Evolutionary conservation across 2,797 vertebrate species (phyloP).

Genomic region (Arvicola amphibius): DNA sequence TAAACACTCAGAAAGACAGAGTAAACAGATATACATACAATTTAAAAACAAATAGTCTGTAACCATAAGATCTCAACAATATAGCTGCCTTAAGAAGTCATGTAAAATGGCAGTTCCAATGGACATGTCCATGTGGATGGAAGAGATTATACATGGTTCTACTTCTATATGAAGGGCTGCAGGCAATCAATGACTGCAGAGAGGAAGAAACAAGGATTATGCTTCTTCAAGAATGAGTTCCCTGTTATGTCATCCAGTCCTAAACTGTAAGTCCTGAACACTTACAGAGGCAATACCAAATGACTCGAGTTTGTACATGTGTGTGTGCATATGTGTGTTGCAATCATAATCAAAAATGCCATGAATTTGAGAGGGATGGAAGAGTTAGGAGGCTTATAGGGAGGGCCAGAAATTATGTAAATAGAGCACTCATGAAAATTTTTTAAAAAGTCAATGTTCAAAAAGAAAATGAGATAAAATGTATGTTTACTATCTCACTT

Average conservation of each 20-base stretch:
- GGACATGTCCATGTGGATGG: not conserved
- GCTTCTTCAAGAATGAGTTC: not conserved
- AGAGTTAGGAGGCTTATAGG: not conserved
- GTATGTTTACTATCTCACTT: not conserved
- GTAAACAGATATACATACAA: not conserved
- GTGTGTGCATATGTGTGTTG: not conserved
- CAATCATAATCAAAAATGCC: not conserved
- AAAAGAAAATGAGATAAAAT: not conserved
- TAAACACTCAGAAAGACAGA: too few relatives aligned
- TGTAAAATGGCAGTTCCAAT: too few relatives aligned
- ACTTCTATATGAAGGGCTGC: not conserved
- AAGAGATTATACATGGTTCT: not conserved
- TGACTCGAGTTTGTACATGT: not conserved
- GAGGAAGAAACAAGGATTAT: not conserved
- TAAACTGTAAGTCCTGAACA: not conserved
- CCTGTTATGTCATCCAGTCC: not conserved
- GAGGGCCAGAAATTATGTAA: not conserved
- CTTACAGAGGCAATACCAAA: not conserved
- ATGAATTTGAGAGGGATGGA: not conserved
- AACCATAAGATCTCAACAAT: not conserved
- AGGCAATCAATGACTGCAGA: not conserved
- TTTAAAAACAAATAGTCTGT: not conserved
- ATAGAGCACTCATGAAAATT: not conserved
- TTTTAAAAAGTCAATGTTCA: not conserved
- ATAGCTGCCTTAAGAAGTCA: not conserved